Evolutionary conservation across 2,888 invertebrate species (phyloP).

Genomic region (Sesamia inferens): DNA sequence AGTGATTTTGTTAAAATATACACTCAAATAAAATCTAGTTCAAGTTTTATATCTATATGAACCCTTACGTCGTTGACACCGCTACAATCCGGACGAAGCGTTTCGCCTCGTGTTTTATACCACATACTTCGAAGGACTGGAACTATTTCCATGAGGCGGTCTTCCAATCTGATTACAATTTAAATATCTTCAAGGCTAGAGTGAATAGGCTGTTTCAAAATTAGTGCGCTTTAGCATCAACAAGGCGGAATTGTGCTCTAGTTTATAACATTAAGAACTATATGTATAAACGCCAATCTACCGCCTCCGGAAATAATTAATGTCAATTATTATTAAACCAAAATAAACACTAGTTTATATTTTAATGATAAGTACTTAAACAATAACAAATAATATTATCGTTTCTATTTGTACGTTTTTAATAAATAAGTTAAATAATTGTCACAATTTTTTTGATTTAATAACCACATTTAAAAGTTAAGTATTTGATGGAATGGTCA

Average conservation of each 20-base stretch:
- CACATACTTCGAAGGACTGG: too few species aligned
- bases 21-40: constrained; percentile 17
- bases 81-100: too few species aligned
- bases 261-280: too few species aligned
- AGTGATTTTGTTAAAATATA: constrained; percentile 34
- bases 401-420: constrained; percentile 21
- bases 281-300: not conserved
- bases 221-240: too few species aligned
- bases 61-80: not conserved
- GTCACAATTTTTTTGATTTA: not conserved
- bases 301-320: not conserved
- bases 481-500: not conserved
- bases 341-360: not conserved
- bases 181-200: too few species aligned
- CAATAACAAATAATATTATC: not conserved
- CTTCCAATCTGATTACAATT: too few species aligned
- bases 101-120: too few species aligned
- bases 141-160: too few species aligned
- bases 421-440: constrained; percentile 28
- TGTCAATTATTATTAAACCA: not conserved
- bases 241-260: too few species aligned
- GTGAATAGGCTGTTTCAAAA: too few species aligned
- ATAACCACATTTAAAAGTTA: not conserved
- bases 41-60: constrained; percentile 8
- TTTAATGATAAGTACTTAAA: not conserved